These are phyloP conservation scores for Pangasius djambal DNA, from an alignment of 2,797 vertebrate species.

Conservation along the genomic window DNA sequence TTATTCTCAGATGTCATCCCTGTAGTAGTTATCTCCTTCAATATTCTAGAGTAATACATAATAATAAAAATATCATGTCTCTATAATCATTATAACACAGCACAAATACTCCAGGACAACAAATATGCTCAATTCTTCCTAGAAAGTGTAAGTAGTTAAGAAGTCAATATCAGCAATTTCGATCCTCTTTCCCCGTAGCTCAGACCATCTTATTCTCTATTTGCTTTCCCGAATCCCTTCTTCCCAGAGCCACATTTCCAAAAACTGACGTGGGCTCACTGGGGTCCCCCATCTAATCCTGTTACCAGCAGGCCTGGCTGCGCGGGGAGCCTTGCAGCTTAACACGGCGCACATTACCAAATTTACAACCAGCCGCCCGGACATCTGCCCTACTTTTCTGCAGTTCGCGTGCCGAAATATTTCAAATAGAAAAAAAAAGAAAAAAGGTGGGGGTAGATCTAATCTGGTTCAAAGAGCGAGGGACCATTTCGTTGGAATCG, in stretches of 20 bases:
- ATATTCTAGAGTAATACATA: background rate
- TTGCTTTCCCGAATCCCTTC: conserved; percentile 51
- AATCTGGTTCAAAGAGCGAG: conserved; percentile 85
- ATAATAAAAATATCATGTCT: background rate
- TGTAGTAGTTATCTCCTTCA: background rate
- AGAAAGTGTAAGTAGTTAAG: conserved; percentile 71
- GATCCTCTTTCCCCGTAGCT: conserved; percentile 1
- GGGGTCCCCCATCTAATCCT: conserved; percentile 77
- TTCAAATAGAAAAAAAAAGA: background rate
- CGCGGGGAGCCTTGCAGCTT: conserved; percentile 73
- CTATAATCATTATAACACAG: background rate
- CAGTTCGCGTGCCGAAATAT: conserved; percentile 48
- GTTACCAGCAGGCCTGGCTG: conserved; percentile 79
- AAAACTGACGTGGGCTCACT: conserved; percentile 59
- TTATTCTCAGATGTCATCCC: background rate
- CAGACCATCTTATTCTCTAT: conserved; percentile 43
- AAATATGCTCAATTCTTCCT: background rate
- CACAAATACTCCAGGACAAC: background rate
- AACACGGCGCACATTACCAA: conserved; percentile 81
- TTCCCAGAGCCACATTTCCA: conserved; percentile 63
- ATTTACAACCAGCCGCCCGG: conserved; percentile 85
- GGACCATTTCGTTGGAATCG: conserved; percentile 75
- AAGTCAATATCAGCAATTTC: conserved; percentile 45
- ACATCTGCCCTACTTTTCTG: conserved; percentile 90
- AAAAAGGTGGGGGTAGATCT: conserved; percentile 72